Percentiles rank a stretch among this genome's conserved stretches.
phyloP scores from a whole-genome alignment of 92 coral and sea anemone genomes.

The Porites divaricata region DNA sequence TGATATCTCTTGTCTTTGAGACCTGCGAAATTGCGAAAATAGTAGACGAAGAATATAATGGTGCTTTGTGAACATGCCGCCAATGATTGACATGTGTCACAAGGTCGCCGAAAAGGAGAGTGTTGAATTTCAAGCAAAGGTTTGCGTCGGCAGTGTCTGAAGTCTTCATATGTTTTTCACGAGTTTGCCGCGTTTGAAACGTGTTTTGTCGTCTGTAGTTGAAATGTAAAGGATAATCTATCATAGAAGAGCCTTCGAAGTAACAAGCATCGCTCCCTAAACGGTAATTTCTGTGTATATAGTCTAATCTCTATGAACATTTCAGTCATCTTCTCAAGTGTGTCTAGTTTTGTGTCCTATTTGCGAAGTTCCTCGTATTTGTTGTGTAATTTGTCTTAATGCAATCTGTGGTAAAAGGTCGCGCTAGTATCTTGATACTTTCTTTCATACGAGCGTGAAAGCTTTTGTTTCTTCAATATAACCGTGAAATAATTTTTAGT shows the following conservation, averaged over 20 bases:
- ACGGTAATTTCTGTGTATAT: slow-evolving; percentile 13
- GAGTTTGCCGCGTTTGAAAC: background rate
- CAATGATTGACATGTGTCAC: slow-evolving; percentile 76
- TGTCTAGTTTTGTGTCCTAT: slow-evolving; percentile 25
- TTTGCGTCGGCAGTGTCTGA: slow-evolving; percentile 2
- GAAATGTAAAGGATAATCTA: background rate
- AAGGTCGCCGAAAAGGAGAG: slow-evolving; percentile 26
- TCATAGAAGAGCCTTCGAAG: background rate
- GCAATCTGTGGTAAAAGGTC: background rate
- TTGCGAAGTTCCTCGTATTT: slow-evolving; percentile 34
- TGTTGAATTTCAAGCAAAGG: slow-evolving; percentile 22
- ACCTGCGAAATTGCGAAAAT: background rate
- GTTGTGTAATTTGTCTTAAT: slow-evolving; percentile 22
- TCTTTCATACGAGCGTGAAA: background rate
- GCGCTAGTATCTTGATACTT: slow-evolving; percentile 1
- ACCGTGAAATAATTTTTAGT: background rate
- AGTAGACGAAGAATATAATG: background rate
- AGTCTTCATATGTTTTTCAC: slow-evolving; percentile 7
- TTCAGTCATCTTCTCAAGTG: slow-evolving; percentile 12
- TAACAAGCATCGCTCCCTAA: slow-evolving; percentile 2
- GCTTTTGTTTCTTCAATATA: background rate
- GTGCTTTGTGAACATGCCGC: slow-evolving; percentile 20
- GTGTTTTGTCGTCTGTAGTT: background rate
- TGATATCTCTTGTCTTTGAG: slow-evolving; percentile 35
- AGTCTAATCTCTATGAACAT: slow-evolving; percentile 16